Percentiles rank a stretch among this genome's conserved stretches.
Conservation (phyloP, 2,888 invertebrate species). For the Operophtera brumata region DNA sequence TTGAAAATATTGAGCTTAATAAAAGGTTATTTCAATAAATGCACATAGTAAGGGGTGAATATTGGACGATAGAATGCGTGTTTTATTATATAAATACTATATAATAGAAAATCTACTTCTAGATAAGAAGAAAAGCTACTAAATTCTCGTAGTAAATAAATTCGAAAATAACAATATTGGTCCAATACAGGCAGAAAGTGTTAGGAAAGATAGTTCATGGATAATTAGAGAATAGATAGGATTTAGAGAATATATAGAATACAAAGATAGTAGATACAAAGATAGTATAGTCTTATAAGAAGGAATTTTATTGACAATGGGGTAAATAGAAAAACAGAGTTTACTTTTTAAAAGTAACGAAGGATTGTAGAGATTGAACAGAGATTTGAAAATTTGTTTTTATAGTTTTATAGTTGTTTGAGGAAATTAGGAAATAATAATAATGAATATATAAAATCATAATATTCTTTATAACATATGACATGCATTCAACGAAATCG, state of each 20-base stretch:
- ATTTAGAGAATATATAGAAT: slow-evolving; percentile 12
- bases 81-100: slow-evolving; percentile 32
- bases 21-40: neutral
- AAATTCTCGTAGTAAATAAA: slow-evolving; percentile 60
- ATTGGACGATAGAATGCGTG: slow-evolving; percentile 7
- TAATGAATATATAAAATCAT: neutral
- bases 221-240: slow-evolving; percentile 25
- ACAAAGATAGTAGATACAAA: slow-evolving; percentile 7
- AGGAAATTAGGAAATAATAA: no score
- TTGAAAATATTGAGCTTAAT: neutral
- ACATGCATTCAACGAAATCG: neutral
- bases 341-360: neutral
- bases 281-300: neutral
- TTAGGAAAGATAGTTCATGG: slow-evolving; percentile 23
- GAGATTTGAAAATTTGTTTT: neutral
- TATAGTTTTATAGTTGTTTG: neutral
- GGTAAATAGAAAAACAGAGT: slow-evolving; percentile 5
- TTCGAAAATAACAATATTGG: slow-evolving; percentile 65
- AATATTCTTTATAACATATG: neutral
- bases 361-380: neutral
- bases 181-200: slow-evolving; percentile 57
- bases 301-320: neutral
- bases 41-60: slow-evolving; percentile 4
- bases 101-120: slow-evolving; percentile 30
- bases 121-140: slow-evolving; percentile 47